phyloP scores from a whole-genome alignment of 2,888 invertebrate genomes.

The Synergus japonicus region DNA sequence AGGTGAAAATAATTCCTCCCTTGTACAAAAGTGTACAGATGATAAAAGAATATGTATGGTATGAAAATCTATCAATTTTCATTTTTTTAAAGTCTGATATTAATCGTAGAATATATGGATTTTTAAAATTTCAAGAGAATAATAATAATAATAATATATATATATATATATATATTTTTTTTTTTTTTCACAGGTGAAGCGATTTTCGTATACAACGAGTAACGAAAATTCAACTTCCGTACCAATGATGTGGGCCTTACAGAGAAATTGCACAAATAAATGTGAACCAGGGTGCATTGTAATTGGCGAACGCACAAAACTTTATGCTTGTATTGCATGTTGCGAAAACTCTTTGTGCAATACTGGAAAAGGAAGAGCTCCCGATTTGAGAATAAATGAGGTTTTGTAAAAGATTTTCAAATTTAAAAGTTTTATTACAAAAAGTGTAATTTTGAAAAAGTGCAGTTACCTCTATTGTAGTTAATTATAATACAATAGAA shows the following conservation, averaged over 20 bases:
- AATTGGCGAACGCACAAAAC: constrained; percentile 92
- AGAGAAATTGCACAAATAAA: constrained; percentile 89
- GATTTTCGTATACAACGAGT: constrained; percentile 90
- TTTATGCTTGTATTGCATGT: constrained; percentile 92
- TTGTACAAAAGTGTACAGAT: constrained; percentile 86
- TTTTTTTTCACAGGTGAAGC: constrained; percentile 82
- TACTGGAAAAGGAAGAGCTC: constrained; percentile 81
- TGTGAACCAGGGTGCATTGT: constrained; percentile 94
- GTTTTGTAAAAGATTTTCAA: background rate
- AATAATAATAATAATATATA: no score
- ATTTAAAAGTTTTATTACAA: background rate
- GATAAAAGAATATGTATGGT: constrained; percentile 90
- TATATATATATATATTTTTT: background rate
- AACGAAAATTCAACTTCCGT: constrained; percentile 88
- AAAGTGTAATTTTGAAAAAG: background rate
- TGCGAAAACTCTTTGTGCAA: constrained; percentile 90
- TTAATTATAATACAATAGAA: background rate
- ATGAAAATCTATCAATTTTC: constrained; percentile 61
- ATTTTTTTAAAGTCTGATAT: no score
- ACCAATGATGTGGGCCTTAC: constrained; percentile 88
- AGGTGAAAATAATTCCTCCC: constrained; percentile 80
- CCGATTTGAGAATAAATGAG: constrained; percentile 24
- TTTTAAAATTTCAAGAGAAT: no score
- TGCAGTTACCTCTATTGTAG: no score
- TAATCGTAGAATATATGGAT: no score